A percentile compares a stretch with the other conserved stretches of the same genome.
Evolutionary conservation across 2,888 invertebrate genomes (phyloP).

Genomic region (Diarsia rubi): DNA sequence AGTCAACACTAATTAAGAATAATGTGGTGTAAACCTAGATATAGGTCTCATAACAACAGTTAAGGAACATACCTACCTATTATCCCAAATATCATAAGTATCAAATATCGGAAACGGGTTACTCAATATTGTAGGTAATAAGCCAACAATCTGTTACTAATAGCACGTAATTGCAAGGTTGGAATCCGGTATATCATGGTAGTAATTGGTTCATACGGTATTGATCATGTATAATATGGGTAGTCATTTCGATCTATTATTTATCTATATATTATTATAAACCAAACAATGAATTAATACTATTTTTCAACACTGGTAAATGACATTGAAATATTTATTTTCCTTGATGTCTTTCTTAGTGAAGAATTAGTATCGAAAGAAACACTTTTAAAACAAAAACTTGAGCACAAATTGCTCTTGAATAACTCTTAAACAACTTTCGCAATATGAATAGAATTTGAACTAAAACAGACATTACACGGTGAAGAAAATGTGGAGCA

Average conservation of each 20-base stretch:
- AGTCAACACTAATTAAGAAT: background rate
- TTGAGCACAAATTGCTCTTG: conserved; percentile 6
- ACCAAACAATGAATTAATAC: background rate
- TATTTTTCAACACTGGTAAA: background rate
- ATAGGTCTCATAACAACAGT: background rate
- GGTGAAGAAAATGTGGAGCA: conserved; percentile 52
- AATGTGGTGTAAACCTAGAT: background rate
- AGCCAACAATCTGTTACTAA: conserved; percentile 52
- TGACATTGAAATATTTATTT: background rate
- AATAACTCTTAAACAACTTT: conserved; percentile 22
- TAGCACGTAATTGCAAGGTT: conserved; percentile 41
- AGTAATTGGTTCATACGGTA: conserved; percentile 44
- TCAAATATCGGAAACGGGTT: conserved; percentile 20
- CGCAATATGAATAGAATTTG: conserved; percentile 39
- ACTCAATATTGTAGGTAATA: conserved; percentile 41
- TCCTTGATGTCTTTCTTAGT: background rate
- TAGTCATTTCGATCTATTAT: background rate
- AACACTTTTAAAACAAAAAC: conserved; percentile 14
- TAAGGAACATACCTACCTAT: background rate
- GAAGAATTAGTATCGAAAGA: conserved; percentile 6
- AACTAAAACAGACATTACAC: conserved; percentile 50
- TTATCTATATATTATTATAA: background rate
- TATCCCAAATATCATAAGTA: conserved; percentile 15
- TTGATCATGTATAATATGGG: background rate
- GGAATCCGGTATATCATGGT: conserved; percentile 17